Evolutionary conservation across 35 echinoderm and acorn worm genomes (phyloP), one percentile per base, ranked within the genome.

Genomic region (Diadema setosum): DNA sequence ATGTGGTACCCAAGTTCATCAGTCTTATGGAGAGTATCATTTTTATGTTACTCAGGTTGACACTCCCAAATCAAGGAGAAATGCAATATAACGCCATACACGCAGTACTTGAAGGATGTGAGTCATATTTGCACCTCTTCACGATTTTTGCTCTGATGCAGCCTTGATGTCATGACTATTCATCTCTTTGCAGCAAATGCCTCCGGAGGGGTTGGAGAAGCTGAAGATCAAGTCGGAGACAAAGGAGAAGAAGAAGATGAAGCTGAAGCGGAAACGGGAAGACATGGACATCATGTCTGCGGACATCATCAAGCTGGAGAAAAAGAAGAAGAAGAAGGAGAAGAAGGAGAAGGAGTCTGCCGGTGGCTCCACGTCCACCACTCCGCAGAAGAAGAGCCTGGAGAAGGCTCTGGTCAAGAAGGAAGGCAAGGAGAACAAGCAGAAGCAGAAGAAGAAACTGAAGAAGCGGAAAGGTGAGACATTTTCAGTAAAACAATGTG

Each of bases 321-420:
- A 94, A 70, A 94, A 93, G 65, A 89, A 87, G 35, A 87, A 74
- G 45, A 87, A 98, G 27, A 89, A 94, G 78, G 83, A 99, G 44
- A 94, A 95, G 74, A 50, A 82, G 61, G 21, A 88, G 90, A 75
- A 89, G 45, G 48, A 61, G 82, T 30, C 42, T 69, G 5, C 57
- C 60, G 34, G 46, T 45, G 63, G 90, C 45, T 16, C 42, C 26
- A 35, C 40, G 32, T 1, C 69, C n/a, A 15, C 39, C 11, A 88
- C 52, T 42, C 45, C 85, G 18, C 92, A 90, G 88, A 97, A 97
- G 85, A 91, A 97, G 55, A 74, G 90, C 25, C 81, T 85, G 42
- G 93, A 93, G 43, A 90, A 91, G 78, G n/a, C n/a, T n/a, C n/a
- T n/a, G n/a, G 85, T 94, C 17, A 93, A 93, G 87, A 93, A 96